phyloP scores from a whole-genome alignment of 2,113 vertebrate species.

The Triplophysa siluroides region DNA sequence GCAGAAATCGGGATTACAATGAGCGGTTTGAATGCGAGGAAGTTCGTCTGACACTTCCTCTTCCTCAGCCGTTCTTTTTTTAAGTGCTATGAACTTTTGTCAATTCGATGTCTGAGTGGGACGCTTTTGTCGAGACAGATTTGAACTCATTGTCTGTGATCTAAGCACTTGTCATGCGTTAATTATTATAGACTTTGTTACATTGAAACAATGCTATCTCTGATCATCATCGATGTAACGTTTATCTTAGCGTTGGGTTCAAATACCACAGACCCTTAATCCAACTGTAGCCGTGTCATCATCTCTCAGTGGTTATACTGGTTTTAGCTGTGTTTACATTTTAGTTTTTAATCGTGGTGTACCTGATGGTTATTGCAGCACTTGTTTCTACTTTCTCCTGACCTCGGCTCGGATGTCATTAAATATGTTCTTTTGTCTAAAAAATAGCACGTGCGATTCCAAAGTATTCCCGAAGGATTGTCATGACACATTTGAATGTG shows the following conservation, averaged over 20 bases:
- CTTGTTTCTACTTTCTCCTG: slow-evolving; percentile 18
- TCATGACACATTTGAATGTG: background rate
- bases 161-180: background rate
- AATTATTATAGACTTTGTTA: slow-evolving; percentile 29
- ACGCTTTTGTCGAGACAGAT: background rate
- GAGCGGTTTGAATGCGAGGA: slow-evolving; percentile 45
- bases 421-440: background rate
- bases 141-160: background rate
- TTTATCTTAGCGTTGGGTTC: background rate
- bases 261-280: background rate
- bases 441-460: background rate
- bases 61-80: slow-evolving; percentile 38
- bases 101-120: background rate
- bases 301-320: slow-evolving; percentile 16
- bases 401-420: slow-evolving; percentile 2
- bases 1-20: slow-evolving; percentile 55
- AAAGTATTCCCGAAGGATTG: background rate
- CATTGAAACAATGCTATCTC: no score
- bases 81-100: slow-evolving; percentile 25
- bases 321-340: slow-evolving; percentile 19
- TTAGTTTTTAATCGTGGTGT: background rate
- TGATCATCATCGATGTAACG: background rate
- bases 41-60: slow-evolving; percentile 47
- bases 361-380: background rate
- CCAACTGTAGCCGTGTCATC: background rate